Evolutionary conservation across 2,113 vertebrate species (phyloP).

Genomic region (Microcebus ravelobensis): DNA sequence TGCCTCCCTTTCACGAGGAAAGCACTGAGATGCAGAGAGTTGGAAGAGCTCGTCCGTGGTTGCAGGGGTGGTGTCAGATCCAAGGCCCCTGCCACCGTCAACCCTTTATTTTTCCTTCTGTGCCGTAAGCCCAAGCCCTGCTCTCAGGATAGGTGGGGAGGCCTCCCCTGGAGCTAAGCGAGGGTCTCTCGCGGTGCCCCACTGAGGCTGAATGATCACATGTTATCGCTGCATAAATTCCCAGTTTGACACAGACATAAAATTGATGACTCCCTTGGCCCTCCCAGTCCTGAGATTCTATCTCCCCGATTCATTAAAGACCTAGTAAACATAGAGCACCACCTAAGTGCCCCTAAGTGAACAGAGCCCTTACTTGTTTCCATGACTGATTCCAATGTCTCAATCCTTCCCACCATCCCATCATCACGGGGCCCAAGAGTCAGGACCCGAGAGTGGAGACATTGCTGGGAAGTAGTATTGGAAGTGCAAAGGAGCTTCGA

Average conservation of each 20-base stretch:
- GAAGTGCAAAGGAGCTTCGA: neutral
- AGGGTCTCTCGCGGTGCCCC: too few relatives aligned
- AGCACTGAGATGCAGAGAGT: neutral
- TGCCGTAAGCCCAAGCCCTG: rapidly evolving
- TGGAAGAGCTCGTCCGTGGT: neutral
- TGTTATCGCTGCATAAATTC: neutral
- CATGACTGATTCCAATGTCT: neutral
- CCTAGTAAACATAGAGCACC: neutral
- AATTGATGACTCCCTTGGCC: neutral
- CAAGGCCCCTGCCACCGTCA: neutral
- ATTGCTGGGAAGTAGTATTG: rapidly evolving
- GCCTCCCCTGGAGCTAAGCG: rapidly evolving
- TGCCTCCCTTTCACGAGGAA: rapidly evolving
- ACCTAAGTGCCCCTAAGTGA: neutral
- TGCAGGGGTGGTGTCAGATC: neutral
- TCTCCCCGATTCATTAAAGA: neutral
- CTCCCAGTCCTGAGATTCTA: neutral
- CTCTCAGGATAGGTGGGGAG: neutral
- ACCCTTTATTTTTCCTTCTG: neutral
- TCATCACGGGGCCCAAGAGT: neutral
- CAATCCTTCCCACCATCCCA: neutral
- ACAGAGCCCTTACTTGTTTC: neutral
- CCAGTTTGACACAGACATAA: neutral
- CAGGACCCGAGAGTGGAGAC: neutral
- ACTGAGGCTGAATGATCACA: neutral